These are phyloP conservation scores for Torymus texanus DNA, from an alignment of 2,888 invertebrate genomes.

Conservation along the genomic window DNA sequence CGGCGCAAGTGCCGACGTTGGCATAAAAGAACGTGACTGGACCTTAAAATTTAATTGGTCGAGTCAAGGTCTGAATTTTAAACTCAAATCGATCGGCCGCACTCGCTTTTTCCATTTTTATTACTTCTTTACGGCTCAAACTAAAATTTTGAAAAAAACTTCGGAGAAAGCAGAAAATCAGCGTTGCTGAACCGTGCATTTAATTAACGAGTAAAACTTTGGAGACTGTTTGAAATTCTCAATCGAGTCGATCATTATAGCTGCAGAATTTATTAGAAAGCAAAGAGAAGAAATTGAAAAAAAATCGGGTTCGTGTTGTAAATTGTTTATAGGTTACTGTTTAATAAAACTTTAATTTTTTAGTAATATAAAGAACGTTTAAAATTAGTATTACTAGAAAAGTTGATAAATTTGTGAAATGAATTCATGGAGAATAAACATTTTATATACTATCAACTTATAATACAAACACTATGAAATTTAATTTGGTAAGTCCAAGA, in stretches of 20 bases:
- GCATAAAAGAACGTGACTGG: constrained; percentile 40
- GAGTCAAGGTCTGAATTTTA: constrained; percentile 33
- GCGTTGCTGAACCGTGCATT: neutral
- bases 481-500: no score
- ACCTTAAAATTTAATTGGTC: constrained; percentile 44
- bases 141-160: neutral
- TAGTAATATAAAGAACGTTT: no score
- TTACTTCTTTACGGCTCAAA: neutral
- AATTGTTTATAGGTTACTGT: no score
- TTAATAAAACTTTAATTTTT: no score
- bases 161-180: neutral
- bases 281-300: no score
- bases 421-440: no score
- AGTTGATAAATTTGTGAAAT: no score
- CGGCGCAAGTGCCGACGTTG: constrained; percentile 4
- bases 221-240: constrained; percentile 2
- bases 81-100: constrained; percentile 9
- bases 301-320: no score
- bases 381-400: no score
- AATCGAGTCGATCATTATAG: constrained; percentile 2
- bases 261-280: constrained; percentile 3
- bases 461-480: no score
- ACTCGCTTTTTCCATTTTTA: constrained; percentile 8
- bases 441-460: no score
- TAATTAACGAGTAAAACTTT: constrained; percentile 31